Base-by-base conservation (phyloP, 1,140 invertebrate genomes). In the Lepidotrigona ventralis region DNA sequence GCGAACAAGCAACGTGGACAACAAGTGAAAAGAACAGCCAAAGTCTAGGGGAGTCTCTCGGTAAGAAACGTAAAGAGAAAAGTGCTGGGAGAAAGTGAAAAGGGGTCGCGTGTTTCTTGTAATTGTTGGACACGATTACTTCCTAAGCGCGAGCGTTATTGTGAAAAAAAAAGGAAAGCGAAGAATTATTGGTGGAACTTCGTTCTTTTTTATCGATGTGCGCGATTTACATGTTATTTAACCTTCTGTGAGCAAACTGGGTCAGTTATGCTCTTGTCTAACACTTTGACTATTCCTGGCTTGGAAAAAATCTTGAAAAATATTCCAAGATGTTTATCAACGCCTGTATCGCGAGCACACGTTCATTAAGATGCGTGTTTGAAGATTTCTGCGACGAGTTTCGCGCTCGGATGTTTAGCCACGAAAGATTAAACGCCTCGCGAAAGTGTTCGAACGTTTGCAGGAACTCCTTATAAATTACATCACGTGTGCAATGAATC, bases 51-150 rank as follows among this genome's bases (percentile, higher is more conserved):
- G 70, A 56, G 33, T 19, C 39, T 19, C 39, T 46, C 0, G 39
- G 39, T 46, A 14, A 46, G 39, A 33, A 33, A 53, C 19, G n/a
- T 12, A 0, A n/a, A 72, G 68, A 72, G 51, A 33, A 46, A 11
- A 23, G 66, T 51, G 46, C 12, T 26, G 23, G 21, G 21, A 0
- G 54, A 73, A 68, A 77, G 15, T 54, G 63, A 33, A 72, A 64
- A 70, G 29, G 46, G 33, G 76, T 72, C 84, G 80, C 81, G 81
- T 88, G 81, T 82, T 79, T 33, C 64, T 46, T 46, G 39, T 8
- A 46, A 86, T 84, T 86, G 68, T 84, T 21, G 60, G 4, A 64
- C 8, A 46, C 21, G 33, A 75, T 29, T 46, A 56, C 73, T 69
- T 80, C 39, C 63, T 46, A 58, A 2, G n/a, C 21, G 11, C 39